phyloP scores from a whole-genome alignment of 2,797 vertebrate species.

The Huso huso region DNA sequence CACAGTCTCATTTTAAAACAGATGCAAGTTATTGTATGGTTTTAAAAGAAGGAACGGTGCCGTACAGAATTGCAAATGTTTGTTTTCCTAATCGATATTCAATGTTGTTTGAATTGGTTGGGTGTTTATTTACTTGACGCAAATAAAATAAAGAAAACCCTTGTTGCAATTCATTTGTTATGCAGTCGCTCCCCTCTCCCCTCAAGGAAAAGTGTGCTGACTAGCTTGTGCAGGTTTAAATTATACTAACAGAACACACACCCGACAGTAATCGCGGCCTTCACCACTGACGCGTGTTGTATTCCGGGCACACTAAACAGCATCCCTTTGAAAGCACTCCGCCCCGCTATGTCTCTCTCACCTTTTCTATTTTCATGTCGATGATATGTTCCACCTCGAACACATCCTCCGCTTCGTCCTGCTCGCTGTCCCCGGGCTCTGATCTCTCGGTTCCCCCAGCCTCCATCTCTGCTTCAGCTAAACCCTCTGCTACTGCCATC shows the following conservation, averaged over 20 bases:
- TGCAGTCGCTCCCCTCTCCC: too few relatives aligned
- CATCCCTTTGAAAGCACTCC: background rate
- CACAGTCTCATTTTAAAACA: too few relatives aligned
- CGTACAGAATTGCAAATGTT: too few relatives aligned
- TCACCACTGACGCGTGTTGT: slow-evolving; percentile 30
- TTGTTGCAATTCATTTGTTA: too few relatives aligned
- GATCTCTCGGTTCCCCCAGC: slow-evolving; percentile 37
- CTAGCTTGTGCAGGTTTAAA: background rate
- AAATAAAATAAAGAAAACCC: too few relatives aligned
- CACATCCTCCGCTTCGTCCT: slow-evolving; percentile 75
- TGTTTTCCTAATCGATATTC: too few relatives aligned
- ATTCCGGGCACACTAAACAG: background rate
- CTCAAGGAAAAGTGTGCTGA: background rate
- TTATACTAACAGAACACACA: background rate
- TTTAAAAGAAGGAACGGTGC: too few relatives aligned
- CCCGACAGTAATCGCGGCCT: slow-evolving; percentile 22
- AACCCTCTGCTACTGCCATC: background rate
- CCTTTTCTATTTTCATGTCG: slow-evolving; percentile 82
- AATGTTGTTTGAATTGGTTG: too few relatives aligned
- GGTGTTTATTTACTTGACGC: too few relatives aligned
- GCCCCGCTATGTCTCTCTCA: slow-evolving; percentile 39
- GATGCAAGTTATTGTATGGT: too few relatives aligned
- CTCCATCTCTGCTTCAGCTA: slow-evolving; percentile 14
- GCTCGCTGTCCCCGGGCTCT: slow-evolving; percentile 66
- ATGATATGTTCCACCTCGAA: slow-evolving; percentile 95